Evolutionary conservation across 2,113 vertebrate species (phyloP).

Genomic region (Myodes glareolus): DNA sequence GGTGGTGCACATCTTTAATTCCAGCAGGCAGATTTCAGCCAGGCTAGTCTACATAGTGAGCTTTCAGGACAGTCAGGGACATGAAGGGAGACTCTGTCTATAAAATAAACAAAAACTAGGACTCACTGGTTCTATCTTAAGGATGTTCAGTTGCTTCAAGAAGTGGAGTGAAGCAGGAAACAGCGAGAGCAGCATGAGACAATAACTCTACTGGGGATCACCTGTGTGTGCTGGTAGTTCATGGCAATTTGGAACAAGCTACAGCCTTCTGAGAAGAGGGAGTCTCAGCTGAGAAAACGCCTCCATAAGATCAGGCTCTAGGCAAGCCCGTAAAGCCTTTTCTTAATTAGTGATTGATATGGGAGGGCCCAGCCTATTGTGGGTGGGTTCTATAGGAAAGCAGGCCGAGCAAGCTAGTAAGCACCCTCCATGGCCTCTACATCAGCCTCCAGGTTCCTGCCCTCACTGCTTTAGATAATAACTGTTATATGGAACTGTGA

Average conservation of each 20-base stretch:
- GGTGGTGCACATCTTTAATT: neutral
- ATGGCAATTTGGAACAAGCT: neutral
- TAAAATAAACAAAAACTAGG: neutral
- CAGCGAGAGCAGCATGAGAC: neutral
- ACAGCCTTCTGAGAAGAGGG: neutral
- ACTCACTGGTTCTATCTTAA: neutral
- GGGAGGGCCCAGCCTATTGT: neutral
- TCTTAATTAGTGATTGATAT: neutral
- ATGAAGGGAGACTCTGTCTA: neutral
- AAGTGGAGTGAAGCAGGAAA: constrained; percentile 9
- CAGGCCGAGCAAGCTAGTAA: neutral
- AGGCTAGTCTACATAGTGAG: neutral
- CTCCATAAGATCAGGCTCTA: neutral
- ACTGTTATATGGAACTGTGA: neutral
- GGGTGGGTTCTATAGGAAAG: neutral
- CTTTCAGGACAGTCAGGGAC: neutral
- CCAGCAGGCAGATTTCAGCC: neutral
- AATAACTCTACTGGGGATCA: neutral
- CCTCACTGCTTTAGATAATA: neutral
- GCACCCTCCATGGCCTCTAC: neutral
- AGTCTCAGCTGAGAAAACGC: neutral
- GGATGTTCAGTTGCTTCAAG: neutral
- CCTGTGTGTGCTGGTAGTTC: neutral
- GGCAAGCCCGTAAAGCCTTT: neutral
- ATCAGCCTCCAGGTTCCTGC: neutral